Evolutionary conservation across 2,797 vertebrate genomes (phyloP).

Genomic region (Macroramphosus scolopax): DNA sequence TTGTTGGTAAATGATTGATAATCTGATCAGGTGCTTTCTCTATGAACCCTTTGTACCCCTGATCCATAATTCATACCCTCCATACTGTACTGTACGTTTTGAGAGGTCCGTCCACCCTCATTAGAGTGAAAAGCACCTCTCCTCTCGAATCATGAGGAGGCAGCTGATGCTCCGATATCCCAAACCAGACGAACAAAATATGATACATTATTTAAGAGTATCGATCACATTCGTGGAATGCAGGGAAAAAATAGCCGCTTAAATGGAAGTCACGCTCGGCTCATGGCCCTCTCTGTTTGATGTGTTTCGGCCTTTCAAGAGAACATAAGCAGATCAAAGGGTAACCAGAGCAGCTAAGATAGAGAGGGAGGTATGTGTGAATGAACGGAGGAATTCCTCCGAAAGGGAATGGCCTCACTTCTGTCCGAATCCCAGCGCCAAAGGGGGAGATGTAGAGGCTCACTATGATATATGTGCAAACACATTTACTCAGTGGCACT

Average conservation of each 20-base stretch:
- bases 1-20: slow-evolving; percentile 59
- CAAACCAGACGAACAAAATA: slow-evolving; percentile 61
- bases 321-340: slow-evolving; percentile 78
- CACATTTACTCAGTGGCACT: slow-evolving; percentile 4
- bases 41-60: slow-evolving; percentile 55
- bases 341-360: slow-evolving; percentile 57
- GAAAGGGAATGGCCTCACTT: slow-evolving; percentile 52
- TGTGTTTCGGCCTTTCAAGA: slow-evolving; percentile 73
- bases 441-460: slow-evolving; percentile 28
- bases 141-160: slow-evolving; percentile 43
- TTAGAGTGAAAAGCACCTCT: slow-evolving; percentile 55
- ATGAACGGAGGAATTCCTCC: slow-evolving; percentile 67
- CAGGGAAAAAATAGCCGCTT: slow-evolving; percentile 41
- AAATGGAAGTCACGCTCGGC: slow-evolving; percentile 64
- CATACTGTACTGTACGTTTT: slow-evolving; percentile 41
- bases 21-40: slow-evolving; percentile 52
- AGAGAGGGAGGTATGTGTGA: slow-evolving; percentile 59
- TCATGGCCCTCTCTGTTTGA: slow-evolving; percentile 69
- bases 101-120: slow-evolving; percentile 50
- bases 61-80: slow-evolving; percentile 66
- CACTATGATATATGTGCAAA: slow-evolving; percentile 11
- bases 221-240: slow-evolving; percentile 69
- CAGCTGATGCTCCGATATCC: slow-evolving; percentile 54
- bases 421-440: slow-evolving; percentile 32
- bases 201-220: slow-evolving; percentile 74